Conservation (phyloP, 2,113 vertebrate species). For the Takifugu flavidus region DNA sequence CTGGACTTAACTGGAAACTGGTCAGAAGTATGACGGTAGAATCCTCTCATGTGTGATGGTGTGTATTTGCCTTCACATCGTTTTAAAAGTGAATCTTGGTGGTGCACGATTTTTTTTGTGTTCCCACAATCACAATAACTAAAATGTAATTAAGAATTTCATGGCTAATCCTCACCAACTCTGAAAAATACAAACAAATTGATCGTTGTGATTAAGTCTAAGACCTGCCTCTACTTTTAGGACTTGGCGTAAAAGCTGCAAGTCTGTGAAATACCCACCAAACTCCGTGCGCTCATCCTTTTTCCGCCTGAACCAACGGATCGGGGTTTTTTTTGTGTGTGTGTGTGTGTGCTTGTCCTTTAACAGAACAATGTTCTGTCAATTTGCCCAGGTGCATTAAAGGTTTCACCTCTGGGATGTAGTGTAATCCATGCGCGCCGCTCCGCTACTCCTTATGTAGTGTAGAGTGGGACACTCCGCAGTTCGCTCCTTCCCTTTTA, state of each 20-base stretch:
- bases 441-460: constrained; percentile 56
- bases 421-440: constrained; percentile 61
- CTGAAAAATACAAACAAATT: too few species aligned
- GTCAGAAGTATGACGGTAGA: too few species aligned
- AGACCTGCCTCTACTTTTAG: too few species aligned
- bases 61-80: too few species aligned
- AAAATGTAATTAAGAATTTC: background rate
- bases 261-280: background rate
- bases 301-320: background rate
- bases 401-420: constrained; percentile 62
- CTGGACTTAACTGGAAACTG: too few species aligned
- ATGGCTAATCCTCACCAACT: constrained; percentile 6
- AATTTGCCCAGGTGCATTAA: constrained; percentile 17
- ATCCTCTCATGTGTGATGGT: too few species aligned
- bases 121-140: background rate
- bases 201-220: too few species aligned
- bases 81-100: too few species aligned
- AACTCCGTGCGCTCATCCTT: background rate
- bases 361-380: background rate
- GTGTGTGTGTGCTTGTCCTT: background rate
- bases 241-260: too few species aligned
- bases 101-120: background rate
- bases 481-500: constrained; percentile 64
- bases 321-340: too few species aligned
- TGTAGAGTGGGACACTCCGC: constrained; percentile 68